Evolutionary conservation across 2,888 invertebrate genomes (phyloP).

Genomic region (Eurytoma adleriae): DNA sequence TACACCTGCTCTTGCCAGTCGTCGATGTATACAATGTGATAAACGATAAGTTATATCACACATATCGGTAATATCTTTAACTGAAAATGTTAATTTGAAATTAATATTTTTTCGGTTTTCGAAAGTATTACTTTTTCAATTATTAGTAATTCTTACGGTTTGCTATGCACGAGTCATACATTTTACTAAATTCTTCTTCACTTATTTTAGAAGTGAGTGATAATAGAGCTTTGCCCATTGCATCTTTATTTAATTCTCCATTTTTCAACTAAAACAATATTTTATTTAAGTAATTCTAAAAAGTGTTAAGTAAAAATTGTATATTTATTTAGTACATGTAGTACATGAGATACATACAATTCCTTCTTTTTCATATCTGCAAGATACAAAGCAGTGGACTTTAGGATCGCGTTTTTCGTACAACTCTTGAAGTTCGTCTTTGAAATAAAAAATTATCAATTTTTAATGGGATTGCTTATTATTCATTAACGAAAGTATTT

Average conservation of each 20-base stretch:
- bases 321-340: background rate
- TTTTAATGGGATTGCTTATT: background rate
- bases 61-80: background rate
- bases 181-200: background rate
- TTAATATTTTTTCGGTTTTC: background rate
- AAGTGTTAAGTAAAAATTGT: background rate
- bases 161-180: background rate
- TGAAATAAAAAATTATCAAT: background rate
- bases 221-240: background rate
- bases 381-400: constrained; percentile 23
- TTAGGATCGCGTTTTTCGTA: background rate
- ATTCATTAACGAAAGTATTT: background rate
- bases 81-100: background rate
- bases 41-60: background rate
- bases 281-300: background rate
- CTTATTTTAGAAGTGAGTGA: background rate
- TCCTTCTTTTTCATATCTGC: constrained; percentile 23
- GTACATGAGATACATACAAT: constrained; percentile 7
- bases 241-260: background rate
- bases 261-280: constrained; percentile 5
- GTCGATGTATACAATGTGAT: background rate
- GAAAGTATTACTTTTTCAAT: background rate
- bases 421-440: constrained; percentile 18
- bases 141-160: background rate
- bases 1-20: background rate